Conservation (phyloP, 1,140 invertebrate species). For the Musca vetustissima region DNA sequence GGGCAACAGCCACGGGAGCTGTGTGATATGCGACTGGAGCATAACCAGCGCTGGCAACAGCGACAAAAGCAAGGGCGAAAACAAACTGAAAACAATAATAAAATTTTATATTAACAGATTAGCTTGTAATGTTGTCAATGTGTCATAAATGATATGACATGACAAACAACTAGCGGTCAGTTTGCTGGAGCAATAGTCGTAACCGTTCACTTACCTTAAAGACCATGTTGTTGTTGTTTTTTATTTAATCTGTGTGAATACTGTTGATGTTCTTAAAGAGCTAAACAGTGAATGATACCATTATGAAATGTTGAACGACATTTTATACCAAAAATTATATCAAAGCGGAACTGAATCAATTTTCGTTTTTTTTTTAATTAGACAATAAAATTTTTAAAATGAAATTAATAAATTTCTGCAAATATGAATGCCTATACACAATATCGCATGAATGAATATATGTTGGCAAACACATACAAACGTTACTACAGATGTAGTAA, state of each 20-base stretch:
- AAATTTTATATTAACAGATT: conserved; percentile 13
- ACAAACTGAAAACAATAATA: conserved; percentile 37
- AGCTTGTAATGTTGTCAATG: neutral
- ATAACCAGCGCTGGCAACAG: conserved; percentile 45
- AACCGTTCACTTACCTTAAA: conserved; percentile 42
- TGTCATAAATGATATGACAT: neutral
- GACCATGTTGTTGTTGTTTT: conserved; percentile 41
- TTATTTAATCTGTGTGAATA: conserved; percentile 8
- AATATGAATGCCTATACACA: neutral
- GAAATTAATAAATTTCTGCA: no score
- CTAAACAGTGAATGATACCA: conserved; percentile 44
- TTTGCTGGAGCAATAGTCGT: no score
- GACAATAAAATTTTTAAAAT: no score
- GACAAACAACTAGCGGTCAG: neutral
- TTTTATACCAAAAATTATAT: conserved; percentile 38
- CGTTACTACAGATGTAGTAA: no score
- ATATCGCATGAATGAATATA: conserved; percentile 17
- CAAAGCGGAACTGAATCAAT: no score
- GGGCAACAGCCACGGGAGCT: conserved; percentile 40
- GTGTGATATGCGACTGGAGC: conserved; percentile 37
- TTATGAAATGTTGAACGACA: conserved; percentile 32
- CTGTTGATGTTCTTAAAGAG: conserved; percentile 42
- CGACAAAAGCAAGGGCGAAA: conserved; percentile 45
- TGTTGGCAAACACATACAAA: no score
- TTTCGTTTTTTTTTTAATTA: no score